Percentiles rank a stretch among this genome's conserved stretches.
phyloP scores from a whole-genome alignment of 2,797 vertebrate species.

The Helarctos malayanus region DNA sequence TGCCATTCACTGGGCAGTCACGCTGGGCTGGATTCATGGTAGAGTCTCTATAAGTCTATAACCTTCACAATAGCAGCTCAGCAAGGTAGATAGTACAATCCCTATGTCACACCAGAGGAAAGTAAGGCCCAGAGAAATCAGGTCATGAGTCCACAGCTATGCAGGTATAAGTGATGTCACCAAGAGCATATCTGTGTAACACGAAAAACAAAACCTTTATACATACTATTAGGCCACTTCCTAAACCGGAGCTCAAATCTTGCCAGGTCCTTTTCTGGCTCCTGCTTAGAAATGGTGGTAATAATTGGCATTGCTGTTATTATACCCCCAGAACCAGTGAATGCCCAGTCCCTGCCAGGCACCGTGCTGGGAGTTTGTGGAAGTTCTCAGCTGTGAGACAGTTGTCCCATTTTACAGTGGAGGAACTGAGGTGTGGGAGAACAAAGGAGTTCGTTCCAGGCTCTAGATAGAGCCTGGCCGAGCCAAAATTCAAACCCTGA shows the following conservation, averaged over 20 bases:
- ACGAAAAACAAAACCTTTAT: not conserved
- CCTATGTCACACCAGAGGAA: not conserved
- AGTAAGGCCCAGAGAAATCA: not conserved
- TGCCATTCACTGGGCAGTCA: not conserved
- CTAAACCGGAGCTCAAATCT: not conserved
- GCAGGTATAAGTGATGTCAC: not conserved
- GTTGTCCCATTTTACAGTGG: not conserved
- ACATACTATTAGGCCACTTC: not conserved
- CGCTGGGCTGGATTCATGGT: not conserved
- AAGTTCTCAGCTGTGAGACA: not conserved
- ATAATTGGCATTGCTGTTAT: not conserved
- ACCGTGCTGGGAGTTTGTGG: not conserved
- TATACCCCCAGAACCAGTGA: not conserved
- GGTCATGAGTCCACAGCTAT: not conserved
- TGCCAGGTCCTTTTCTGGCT: not conserved
- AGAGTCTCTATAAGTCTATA: not conserved
- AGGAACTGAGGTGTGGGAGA: not conserved
- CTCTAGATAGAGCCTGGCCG: not conserved
- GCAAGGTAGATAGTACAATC: not conserved
- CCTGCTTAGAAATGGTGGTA: not conserved
- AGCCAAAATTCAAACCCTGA: not conserved
- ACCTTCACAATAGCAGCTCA: conserved; percentile 15
- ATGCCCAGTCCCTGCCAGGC: not conserved
- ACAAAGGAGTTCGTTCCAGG: not conserved
- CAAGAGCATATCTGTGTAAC: not conserved